phyloP scores from a whole-genome alignment of 1,140 invertebrate genomes.

The Chironomus tepperi region DNA sequence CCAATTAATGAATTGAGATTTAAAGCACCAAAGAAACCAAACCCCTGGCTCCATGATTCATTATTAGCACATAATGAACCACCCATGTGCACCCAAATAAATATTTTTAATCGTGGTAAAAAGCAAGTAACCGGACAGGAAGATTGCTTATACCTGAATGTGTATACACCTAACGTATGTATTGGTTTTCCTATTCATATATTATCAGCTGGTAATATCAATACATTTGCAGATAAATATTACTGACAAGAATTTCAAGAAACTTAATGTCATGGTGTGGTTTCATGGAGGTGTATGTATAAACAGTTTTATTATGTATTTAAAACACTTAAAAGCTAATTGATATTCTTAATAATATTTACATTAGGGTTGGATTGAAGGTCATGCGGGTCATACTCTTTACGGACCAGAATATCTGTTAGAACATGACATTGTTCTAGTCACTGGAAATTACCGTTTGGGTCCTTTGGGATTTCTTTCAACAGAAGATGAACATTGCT shows the following conservation, averaged over 20 bases:
- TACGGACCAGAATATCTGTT: constrained; percentile 37
- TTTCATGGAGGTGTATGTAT: constrained; percentile 28
- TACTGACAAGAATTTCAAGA: not conserved
- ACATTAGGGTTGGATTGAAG: not conserved
- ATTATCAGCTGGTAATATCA: not conserved
- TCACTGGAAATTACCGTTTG: constrained; percentile 35
- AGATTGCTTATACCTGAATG: constrained; percentile 54
- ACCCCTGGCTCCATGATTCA: constrained; percentile 47
- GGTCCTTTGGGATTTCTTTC: constrained; percentile 31
- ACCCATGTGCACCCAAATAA: constrained; percentile 61
- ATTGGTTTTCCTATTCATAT: not conserved
- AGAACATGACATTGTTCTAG: constrained; percentile 34
- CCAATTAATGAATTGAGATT: constrained; percentile 35
- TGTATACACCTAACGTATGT: constrained; percentile 48
- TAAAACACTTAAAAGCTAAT: too few relatives aligned
- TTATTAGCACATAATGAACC: constrained; percentile 51
- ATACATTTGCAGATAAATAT: not conserved
- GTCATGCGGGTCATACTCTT: constrained; percentile 30
- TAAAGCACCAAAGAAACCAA: constrained; percentile 46
- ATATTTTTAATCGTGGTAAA: constrained; percentile 53
- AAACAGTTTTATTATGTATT: too few relatives aligned
- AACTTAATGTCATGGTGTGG: constrained; percentile 26
- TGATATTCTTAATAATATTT: too few relatives aligned
- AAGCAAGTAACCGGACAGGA: constrained; percentile 44
- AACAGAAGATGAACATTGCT: constrained; percentile 34